Evolutionary conservation across 2,797 vertebrate species (phyloP).

Genomic region (Bufotes viridis): DNA sequence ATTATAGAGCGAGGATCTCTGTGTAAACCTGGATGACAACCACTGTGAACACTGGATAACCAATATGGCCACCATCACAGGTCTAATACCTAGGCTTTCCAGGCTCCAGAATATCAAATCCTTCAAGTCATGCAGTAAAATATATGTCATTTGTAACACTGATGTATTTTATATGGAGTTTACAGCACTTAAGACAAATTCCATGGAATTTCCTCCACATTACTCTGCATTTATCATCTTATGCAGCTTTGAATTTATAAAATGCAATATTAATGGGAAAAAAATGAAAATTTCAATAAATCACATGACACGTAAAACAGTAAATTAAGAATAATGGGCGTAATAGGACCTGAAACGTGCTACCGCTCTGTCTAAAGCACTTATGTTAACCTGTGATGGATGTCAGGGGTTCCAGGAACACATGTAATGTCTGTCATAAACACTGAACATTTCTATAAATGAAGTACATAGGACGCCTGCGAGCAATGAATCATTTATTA

Average conservation of each 20-base stretch:
- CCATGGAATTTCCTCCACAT: too few species aligned
- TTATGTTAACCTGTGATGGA: background rate
- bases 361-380: background rate
- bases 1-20: background rate
- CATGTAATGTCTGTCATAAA: background rate
- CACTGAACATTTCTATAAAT: slow-evolving; percentile 29
- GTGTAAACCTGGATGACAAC: background rate
- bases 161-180: too few species aligned
- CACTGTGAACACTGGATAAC: background rate
- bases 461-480: background rate
- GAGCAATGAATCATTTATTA: background rate
- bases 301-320: background rate
- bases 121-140: background rate
- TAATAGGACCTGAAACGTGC: too few species aligned
- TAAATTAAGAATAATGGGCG: background rate
- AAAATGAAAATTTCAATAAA: background rate
- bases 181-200: too few species aligned
- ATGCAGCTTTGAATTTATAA: background rate
- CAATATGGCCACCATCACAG: background rate
- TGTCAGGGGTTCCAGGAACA: background rate
- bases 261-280: background rate
- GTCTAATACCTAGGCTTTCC: background rate
- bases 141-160: too few species aligned
- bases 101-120: background rate
- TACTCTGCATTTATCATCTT: background rate